These are phyloP conservation scores for Gymnobelideus leadbeateri DNA, from an alignment of 2,113 vertebrate species.

Conservation along the genomic window DNA sequence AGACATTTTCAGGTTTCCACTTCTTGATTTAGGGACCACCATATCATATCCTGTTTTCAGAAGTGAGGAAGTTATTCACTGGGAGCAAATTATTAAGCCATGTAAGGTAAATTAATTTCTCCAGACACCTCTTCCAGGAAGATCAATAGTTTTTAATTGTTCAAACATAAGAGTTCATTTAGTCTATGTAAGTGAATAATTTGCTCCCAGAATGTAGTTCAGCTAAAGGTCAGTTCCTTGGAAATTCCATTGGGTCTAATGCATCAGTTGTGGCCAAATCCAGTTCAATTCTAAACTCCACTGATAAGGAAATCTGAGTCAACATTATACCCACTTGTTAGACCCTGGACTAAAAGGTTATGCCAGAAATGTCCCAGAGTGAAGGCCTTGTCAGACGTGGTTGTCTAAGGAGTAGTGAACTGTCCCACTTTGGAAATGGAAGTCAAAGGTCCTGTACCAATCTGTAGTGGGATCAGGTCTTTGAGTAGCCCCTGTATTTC, in stretches of 20 bases:
- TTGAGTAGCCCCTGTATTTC: background rate
- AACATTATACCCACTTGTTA: background rate
- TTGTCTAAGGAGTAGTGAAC: background rate
- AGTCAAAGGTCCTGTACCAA: background rate
- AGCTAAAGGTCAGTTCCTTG: background rate
- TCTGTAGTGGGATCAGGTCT: background rate
- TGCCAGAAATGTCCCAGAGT: background rate
- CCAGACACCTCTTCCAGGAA: background rate
- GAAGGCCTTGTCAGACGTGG: background rate
- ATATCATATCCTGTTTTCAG: background rate
- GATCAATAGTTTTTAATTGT: background rate
- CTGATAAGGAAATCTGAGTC: background rate
- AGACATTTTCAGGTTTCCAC: background rate
- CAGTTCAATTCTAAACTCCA: background rate
- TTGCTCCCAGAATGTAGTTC: slow-evolving; percentile 12
- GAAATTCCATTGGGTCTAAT: background rate
- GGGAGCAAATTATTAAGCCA: background rate
- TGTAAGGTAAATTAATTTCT: slow-evolving; percentile 28
- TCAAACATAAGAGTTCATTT: slow-evolving; percentile 1
- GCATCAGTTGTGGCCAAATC: background rate
- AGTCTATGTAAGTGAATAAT: background rate
- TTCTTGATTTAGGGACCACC: background rate
- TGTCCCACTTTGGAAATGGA: background rate
- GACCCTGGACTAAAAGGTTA: background rate
- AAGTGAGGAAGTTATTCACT: background rate